Percentiles rank a stretch among this genome's conserved stretches.
phyloP scores from a whole-genome alignment of 2,797 vertebrate species.

The Manis crassicaudata region DNA sequence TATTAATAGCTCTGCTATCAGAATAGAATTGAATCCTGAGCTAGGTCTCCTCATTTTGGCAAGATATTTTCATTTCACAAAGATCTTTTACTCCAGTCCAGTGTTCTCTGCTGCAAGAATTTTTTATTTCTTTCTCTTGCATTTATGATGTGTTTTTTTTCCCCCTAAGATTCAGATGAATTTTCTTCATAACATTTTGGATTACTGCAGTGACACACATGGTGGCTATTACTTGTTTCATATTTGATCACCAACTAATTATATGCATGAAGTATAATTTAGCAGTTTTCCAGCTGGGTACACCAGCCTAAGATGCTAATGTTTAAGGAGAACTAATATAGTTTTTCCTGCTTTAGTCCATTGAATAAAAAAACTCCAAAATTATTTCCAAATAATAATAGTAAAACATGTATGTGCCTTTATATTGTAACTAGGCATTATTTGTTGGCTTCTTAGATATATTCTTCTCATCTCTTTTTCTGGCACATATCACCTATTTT shows the following conservation, averaged over 20 bases:
- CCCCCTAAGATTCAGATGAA: not conserved
- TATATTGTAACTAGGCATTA: not conserved
- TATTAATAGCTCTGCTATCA: not conserved
- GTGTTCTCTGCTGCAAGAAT: not conserved
- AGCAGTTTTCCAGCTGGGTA: conserved; percentile 23
- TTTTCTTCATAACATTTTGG: conserved; percentile 5
- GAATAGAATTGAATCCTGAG: not conserved
- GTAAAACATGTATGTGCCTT: not conserved
- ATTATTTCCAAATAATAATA: conserved; percentile 12
- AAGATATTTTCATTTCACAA: not conserved
- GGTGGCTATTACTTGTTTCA: not conserved
- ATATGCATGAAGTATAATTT: not conserved
- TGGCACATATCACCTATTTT: not conserved
- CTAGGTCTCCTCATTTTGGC: not conserved
- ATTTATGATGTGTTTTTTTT: not conserved
- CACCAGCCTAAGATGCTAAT: not conserved
- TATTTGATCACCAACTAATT: conserved; percentile 16
- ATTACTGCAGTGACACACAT: not conserved
- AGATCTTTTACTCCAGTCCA: not conserved
- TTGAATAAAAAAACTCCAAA: not conserved
- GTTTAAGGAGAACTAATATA: conserved; percentile 10
- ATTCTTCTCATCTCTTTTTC: not conserved
- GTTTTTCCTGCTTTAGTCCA: not conserved
- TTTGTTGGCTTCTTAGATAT: not conserved
- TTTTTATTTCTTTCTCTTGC: not conserved